A percentile compares a stretch with the other conserved stretches of the same genome.
These are phyloP conservation scores for Larimichthys crocea DNA, from an alignment of 2,113 vertebrate species.

Conservation along the genomic window DNA sequence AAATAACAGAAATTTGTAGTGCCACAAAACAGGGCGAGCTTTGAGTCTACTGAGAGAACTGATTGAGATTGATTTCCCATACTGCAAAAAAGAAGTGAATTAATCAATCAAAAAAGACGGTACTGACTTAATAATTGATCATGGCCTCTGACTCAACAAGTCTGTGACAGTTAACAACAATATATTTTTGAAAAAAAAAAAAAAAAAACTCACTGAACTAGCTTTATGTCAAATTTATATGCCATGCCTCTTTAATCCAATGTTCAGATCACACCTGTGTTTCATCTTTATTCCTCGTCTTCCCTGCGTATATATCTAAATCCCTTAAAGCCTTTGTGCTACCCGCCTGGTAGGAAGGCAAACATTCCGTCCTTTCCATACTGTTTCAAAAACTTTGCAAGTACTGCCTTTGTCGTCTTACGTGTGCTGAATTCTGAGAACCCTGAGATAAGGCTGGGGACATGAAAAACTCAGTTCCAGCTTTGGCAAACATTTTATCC, in stretches of 20 bases:
- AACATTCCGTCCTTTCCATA: slow-evolving; percentile 44
- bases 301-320: slow-evolving; percentile 20
- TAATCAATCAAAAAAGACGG: not conserved
- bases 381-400: slow-evolving; percentile 52
- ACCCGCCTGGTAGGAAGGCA: slow-evolving; percentile 46
- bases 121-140: not conserved
- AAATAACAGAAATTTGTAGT: not conserved
- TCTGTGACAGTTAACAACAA: not conserved
- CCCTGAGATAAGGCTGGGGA: slow-evolving; percentile 1
- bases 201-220: not conserved
- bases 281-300: slow-evolving; percentile 28
- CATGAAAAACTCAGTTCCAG: slow-evolving; percentile 11
- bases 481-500: slow-evolving; percentile 30
- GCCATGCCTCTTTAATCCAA: slow-evolving; percentile 20
- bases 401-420: slow-evolving; percentile 25
- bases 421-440: slow-evolving; percentile 37
- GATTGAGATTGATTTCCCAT: not conserved
- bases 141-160: not conserved
- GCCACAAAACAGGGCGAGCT: not conserved
- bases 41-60: not conserved
- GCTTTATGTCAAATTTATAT: slow-evolving; percentile 19
- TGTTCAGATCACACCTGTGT: slow-evolving; percentile 20
- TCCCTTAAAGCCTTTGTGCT: slow-evolving; percentile 51
- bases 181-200: not conserved
- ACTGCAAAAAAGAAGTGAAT: not conserved